A percentile compares a stretch with the other conserved stretches of the same genome.
phyloP scores from a whole-genome alignment of 2,113 vertebrate genomes.

The Malurus alboscapulatus region DNA sequence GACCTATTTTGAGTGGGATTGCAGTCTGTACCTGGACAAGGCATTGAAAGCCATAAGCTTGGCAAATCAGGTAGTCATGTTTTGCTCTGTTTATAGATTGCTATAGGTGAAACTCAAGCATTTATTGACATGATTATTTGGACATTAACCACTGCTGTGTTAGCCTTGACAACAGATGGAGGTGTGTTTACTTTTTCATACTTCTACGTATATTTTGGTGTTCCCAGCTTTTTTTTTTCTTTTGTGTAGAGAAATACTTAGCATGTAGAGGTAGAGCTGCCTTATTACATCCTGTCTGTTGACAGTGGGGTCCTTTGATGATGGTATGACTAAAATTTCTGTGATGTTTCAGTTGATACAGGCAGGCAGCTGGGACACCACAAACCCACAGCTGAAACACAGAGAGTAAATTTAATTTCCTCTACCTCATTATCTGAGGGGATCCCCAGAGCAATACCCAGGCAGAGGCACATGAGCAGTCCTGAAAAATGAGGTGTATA shows the following conservation, averaged over 20 bases:
- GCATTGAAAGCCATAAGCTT: conserved; percentile 79
- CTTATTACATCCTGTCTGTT: background rate
- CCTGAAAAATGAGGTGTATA: background rate
- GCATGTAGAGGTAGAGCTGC: background rate
- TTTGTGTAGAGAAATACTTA: background rate
- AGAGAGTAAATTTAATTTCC: background rate
- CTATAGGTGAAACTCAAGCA: background rate
- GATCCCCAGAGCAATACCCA: background rate
- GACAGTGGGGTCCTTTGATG: background rate
- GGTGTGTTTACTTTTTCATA: background rate
- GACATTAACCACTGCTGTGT: background rate
- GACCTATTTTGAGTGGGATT: conserved; percentile 85
- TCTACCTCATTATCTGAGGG: background rate
- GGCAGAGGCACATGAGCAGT: background rate
- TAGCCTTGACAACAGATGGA: background rate
- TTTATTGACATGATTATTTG: background rate
- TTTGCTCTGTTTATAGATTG: background rate
- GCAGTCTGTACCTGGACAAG: conserved; percentile 77
- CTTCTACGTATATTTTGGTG: background rate
- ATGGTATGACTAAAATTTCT: background rate
- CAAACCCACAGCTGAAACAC: background rate
- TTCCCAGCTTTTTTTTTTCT: background rate
- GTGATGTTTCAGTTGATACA: background rate
- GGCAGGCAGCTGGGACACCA: background rate
- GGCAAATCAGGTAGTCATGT: conserved; percentile 84